These are phyloP conservation scores for Carterocephalus palaemon DNA, from an alignment of 2,888 invertebrate genomes.

Conservation along the genomic window DNA sequence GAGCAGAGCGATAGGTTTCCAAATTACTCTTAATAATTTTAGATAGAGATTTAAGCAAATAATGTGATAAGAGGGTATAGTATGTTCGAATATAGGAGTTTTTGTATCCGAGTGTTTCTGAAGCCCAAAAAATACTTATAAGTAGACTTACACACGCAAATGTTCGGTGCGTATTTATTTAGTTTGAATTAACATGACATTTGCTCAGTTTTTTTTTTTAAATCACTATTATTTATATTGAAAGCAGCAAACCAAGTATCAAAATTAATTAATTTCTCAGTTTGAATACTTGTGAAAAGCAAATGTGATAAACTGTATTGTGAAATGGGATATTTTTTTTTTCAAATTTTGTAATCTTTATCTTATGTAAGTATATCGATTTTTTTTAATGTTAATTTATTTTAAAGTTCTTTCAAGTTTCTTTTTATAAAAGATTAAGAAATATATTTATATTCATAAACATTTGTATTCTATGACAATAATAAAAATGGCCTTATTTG, in stretches of 20 bases:
- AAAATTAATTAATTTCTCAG: no score
- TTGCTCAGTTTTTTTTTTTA: slow-evolving; percentile 4
- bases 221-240: slow-evolving; percentile 1
- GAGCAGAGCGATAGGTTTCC: slow-evolving; percentile 16
- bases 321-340: neutral
- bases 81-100: slow-evolving; percentile 29
- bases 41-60: slow-evolving; percentile 20
- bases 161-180: no score
- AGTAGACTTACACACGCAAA: no score
- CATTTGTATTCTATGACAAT: no score
- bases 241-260: no score
- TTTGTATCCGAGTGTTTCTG: slow-evolving; percentile 1
- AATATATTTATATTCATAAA: neutral
- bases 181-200: neutral
- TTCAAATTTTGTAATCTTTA: neutral
- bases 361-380: slow-evolving; percentile 14
- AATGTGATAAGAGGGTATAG: slow-evolving; percentile 28
- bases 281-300: slow-evolving; percentile 4
- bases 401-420: slow-evolving; percentile 1
- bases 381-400: slow-evolving; percentile 8
- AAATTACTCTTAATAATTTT: slow-evolving; percentile 4
- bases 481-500: no score
- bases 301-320: slow-evolving; percentile 14
- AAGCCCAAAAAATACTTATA: slow-evolving; percentile 11
- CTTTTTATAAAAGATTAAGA: slow-evolving; percentile 15